Evolutionary conservation across 1,140 invertebrate species (phyloP), one percentile per base, ranked within the genome.

Genomic region (Rhagoletis pomonella): DNA sequence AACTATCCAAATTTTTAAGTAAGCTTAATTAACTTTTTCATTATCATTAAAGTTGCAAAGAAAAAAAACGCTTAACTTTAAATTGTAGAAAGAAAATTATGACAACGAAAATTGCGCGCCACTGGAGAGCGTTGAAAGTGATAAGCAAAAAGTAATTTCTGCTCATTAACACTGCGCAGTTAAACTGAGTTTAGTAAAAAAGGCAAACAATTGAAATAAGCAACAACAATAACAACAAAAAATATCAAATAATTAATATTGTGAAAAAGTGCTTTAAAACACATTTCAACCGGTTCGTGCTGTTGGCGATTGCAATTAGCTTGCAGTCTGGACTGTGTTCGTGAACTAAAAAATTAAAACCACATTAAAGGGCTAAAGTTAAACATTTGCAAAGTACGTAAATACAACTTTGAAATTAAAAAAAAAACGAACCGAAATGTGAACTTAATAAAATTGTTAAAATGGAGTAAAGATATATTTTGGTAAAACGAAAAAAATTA

Each of bases 131-230:
- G 64, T 65, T 42, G 42, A 47, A 29, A 47, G 42, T 47, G 67
- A 73, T 73, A 73, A 73, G 39, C 12, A 62, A 62, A 62, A n/a
- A 14, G 17, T 73, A 73, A 73, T 73, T 44, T 73, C 42, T 10
- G 67, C 67, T 73, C 42, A 73, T 73, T 73, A 73, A n/a, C 67
- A 73, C 17, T 73, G 67, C 67, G 67, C 39, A 73, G 67, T 69
- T 73, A 44, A 73, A 73, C 12, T 73, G 1, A 73, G 44, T 73
- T 73, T 73, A 4, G 39, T 44, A 39, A 44, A 73, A 73, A 44
- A 29, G 29, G 29, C 29, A 29, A 73, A 47, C 10, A 55, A 55
- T 55, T 7, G 10, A 7, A 55, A 55, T 55, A 55, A 29, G 10
- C 50, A 55, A 55, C 5, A 55, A 55, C 50, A 55, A 55, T 7